A percentile compares a stretch with the other conserved stretches of the same genome.
phyloP scores from a whole-genome alignment of 92 coral and sea anemone species.

The Scolanthus callimorphus region DNA sequence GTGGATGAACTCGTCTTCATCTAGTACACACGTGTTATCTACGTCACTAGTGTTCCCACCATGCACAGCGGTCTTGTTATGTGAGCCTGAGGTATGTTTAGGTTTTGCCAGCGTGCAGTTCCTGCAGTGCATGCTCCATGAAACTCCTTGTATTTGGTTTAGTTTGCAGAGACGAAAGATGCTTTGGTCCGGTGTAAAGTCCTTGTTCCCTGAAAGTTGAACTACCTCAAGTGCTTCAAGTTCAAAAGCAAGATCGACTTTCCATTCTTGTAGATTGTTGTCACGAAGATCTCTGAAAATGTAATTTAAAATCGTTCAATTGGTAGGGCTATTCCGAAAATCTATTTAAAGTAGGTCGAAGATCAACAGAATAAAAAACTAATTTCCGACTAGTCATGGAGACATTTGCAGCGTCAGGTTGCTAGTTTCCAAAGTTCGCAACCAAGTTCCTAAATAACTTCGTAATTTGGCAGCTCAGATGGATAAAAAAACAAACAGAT shows the following conservation, averaged over 20 bases:
- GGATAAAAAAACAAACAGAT: too few relatives aligned
- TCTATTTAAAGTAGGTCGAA: too few relatives aligned
- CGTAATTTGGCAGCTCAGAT: too few relatives aligned
- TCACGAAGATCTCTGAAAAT: slow-evolving; percentile 39
- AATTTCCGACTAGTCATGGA: too few relatives aligned
- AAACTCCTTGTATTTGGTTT: slow-evolving; percentile 36
- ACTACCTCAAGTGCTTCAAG: slow-evolving; percentile 29
- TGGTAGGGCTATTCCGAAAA: too few relatives aligned
- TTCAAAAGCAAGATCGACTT: slow-evolving; percentile 13
- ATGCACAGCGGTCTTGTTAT: not conserved
- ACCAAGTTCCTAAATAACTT: too few relatives aligned
- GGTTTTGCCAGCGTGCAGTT: slow-evolving; percentile 40
- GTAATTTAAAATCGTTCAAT: too few relatives aligned
- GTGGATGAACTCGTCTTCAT: slow-evolving; percentile 21
- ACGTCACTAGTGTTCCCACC: slow-evolving; percentile 7
- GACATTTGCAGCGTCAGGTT: too few relatives aligned
- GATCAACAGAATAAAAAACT: too few relatives aligned
- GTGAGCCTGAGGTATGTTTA: not conserved
- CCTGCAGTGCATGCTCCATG: slow-evolving; percentile 48
- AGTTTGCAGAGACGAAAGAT: slow-evolving; percentile 35
- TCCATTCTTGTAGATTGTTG: slow-evolving; percentile 38
- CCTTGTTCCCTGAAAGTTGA: slow-evolving; percentile 32
- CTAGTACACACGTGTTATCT: slow-evolving; percentile 7
- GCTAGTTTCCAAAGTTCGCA: too few relatives aligned
- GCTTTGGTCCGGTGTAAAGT: slow-evolving; percentile 41